These are phyloP conservation scores for Apistogramma diplotaenia DNA, from an alignment of 2,113 vertebrate species.

Conservation along the genomic window DNA sequence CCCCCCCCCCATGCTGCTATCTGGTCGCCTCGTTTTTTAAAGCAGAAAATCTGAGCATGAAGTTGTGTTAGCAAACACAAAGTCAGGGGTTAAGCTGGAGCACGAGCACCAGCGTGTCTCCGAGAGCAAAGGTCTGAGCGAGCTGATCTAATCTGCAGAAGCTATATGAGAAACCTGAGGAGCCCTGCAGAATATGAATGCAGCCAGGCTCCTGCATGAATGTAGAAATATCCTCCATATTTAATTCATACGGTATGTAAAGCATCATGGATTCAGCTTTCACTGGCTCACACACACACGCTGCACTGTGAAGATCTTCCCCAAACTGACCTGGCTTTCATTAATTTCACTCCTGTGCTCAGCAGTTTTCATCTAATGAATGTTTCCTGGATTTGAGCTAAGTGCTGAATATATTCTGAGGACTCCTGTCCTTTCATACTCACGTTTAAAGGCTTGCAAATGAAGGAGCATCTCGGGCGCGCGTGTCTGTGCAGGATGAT, in stretches of 20 bases:
- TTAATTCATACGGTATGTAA: background rate
- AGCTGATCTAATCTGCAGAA: background rate
- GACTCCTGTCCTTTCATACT: constrained; percentile 16
- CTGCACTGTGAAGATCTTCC: background rate
- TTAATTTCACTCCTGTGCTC: background rate
- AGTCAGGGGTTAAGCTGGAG: background rate
- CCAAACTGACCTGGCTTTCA: background rate
- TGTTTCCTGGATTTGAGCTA: background rate
- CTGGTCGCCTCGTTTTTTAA: background rate
- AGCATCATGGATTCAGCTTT: background rate
- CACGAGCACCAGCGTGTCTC: too few relatives aligned
- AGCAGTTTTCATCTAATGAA: background rate
- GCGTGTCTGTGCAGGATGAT: constrained; percentile 17
- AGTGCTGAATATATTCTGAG: background rate
- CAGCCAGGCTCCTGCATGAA: background rate
- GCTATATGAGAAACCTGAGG: background rate
- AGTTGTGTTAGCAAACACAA: background rate
- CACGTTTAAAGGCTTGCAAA: constrained; percentile 53
- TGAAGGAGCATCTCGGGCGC: constrained; percentile 16
- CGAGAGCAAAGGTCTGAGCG: background rate
- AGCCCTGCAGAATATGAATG: background rate
- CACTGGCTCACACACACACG: background rate
- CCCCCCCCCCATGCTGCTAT: too few relatives aligned
- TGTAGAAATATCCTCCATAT: background rate
- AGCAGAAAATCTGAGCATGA: background rate